Conservation (phyloP, 2,888 invertebrate species). For the Sipha maydis region DNA sequence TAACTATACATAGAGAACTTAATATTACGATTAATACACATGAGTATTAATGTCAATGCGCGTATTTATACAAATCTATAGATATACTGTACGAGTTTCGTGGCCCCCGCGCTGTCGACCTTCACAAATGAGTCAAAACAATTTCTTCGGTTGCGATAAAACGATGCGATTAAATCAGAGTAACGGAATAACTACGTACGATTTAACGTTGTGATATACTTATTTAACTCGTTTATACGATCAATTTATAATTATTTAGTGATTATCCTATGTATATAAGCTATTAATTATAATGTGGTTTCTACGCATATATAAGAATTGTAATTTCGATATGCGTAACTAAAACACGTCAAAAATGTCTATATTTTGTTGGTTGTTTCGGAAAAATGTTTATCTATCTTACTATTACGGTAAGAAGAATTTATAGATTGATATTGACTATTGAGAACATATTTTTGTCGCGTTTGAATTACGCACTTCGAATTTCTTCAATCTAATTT, state of each 20-base stretch:
- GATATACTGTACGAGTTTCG: too few relatives aligned
- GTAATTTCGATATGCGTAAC: neutral
- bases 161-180: neutral
- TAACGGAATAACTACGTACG: neutral
- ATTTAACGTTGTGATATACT: neutral
- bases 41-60: neutral
- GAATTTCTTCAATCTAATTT: too few relatives aligned
- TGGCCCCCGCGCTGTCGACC: neutral
- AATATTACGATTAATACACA: too few relatives aligned
- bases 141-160: conserved; percentile 20
- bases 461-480: too few relatives aligned
- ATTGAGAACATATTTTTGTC: too few relatives aligned
- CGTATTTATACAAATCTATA: neutral
- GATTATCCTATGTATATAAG: neutral
- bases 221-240: conserved; percentile 31
- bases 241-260: neutral
- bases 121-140: conserved; percentile 21
- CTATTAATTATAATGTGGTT: neutral
- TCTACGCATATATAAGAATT: neutral
- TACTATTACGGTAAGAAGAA: neutral
- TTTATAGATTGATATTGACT: neutral
- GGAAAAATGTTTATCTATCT: neutral
- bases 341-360: neutral
- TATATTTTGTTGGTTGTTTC: neutral
- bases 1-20: too few relatives aligned